A percentile compares a stretch with the other conserved stretches of the same genome.
phyloP scores from a whole-genome alignment of 1,140 invertebrate species.

The Tetramorium parvispinum region DNA sequence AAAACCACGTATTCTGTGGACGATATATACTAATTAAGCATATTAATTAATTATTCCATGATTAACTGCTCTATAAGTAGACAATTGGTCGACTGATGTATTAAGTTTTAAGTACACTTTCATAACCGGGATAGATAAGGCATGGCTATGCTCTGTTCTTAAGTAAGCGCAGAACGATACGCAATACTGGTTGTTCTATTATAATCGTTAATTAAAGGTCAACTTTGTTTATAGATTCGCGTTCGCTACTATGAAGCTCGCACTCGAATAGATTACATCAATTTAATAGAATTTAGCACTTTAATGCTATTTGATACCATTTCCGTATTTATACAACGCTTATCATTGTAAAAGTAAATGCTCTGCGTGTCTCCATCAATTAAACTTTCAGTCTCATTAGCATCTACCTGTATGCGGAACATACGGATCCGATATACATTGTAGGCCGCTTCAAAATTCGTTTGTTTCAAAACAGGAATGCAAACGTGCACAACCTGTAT shows the following conservation, averaged over 20 bases:
- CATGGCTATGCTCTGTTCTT: constrained; percentile 78
- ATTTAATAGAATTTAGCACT: constrained; percentile 68
- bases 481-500: constrained; percentile 75
- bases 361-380: constrained; percentile 73
- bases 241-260: constrained; percentile 37
- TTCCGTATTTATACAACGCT: constrained; percentile 69
- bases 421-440: constrained; percentile 73
- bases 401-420: constrained; percentile 79
- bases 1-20: constrained; percentile 53
- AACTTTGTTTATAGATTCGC: constrained; percentile 59
- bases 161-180: constrained; percentile 82
- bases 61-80: constrained; percentile 75
- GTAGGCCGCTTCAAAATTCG: constrained; percentile 80
- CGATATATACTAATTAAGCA: constrained; percentile 62
- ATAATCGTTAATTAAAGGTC: constrained; percentile 69
- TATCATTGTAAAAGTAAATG: constrained; percentile 75
- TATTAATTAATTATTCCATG: constrained; percentile 71
- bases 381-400: constrained; percentile 80
- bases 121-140: constrained; percentile 79
- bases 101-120: constrained; percentile 85
- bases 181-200: constrained; percentile 82
- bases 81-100: constrained; percentile 75
- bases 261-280: constrained; percentile 56
- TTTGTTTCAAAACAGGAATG: constrained; percentile 81
- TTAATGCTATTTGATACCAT: constrained; percentile 67